phyloP scores from a whole-genome alignment of 23 tunicate genomes.

The Botrylloides violaceus region DNA sequence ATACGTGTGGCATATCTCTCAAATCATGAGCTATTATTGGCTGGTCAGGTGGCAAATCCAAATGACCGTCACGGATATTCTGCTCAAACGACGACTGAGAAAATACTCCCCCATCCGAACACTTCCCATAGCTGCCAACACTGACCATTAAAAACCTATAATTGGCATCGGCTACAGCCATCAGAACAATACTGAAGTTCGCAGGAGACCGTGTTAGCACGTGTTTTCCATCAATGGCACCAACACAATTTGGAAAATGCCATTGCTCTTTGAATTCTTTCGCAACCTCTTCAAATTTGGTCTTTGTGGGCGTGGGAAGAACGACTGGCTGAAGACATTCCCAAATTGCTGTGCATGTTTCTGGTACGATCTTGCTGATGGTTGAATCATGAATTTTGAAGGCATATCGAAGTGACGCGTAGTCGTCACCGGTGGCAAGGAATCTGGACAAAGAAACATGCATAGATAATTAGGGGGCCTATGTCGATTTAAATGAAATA shows the following conservation, averaged over 20 bases:
- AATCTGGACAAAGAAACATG: too few species aligned
- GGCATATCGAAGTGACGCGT: too few species aligned
- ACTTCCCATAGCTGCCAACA: conserved; percentile 32
- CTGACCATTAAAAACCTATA: conserved; percentile 18
- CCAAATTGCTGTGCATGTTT: too few species aligned
- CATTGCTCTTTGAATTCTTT: conserved; percentile 18
- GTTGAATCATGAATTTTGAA: too few species aligned
- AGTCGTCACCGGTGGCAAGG: too few species aligned
- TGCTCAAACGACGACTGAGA: conserved; percentile 21
- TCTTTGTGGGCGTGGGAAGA: conserved; percentile 13
- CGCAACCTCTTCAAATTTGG: conserved; percentile 27
- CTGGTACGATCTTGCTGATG: too few species aligned
- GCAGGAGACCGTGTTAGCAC: conserved; percentile 20
- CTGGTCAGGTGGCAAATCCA: conserved; percentile 28
- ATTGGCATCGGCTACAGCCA: too few species aligned
- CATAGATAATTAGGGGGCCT: too few species aligned
- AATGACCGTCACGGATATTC: conserved; percentile 1
- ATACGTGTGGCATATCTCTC: conserved; percentile 18
- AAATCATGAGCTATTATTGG: background rate
- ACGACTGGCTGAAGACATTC: too few species aligned
- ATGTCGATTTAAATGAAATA: too few species aligned
- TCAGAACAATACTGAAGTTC: conserved; percentile 30
- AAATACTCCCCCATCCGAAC: conserved; percentile 48
- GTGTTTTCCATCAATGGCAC: too few species aligned
- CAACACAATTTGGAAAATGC: too few species aligned